A percentile compares a stretch with the other conserved stretches of the same genome.
Conservation (phyloP, 2,113 vertebrate genomes). For the Eulacestoma nigropectus region DNA sequence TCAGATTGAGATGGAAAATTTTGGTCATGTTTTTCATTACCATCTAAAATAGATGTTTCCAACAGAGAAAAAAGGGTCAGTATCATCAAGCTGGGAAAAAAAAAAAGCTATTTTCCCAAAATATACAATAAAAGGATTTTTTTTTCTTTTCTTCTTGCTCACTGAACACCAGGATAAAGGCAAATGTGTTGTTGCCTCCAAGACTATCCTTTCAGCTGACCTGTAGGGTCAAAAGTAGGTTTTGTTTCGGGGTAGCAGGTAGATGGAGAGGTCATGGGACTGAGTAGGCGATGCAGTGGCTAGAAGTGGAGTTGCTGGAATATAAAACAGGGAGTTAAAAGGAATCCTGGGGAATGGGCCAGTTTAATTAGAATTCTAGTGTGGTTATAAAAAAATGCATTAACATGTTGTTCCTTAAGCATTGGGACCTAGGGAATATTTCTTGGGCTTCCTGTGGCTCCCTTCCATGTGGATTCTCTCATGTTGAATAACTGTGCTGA, state of each 20-base stretch:
- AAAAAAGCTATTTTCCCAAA: neutral
- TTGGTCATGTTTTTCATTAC: neutral
- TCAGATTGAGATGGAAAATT: neutral
- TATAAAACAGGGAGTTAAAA: neutral
- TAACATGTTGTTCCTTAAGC: neutral
- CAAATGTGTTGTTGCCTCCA: neutral
- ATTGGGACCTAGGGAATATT: neutral
- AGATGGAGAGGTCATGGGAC: neutral
- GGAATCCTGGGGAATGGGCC: neutral
- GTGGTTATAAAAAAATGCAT: neutral
- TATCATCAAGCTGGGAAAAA: neutral
- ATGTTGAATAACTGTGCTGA: neutral
- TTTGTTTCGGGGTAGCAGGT: neutral
- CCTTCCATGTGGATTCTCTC: slow-evolving; percentile 15
- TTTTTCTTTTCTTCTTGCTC: neutral
- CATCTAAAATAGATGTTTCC: neutral
- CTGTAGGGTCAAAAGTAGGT: neutral
- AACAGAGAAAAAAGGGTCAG: neutral
- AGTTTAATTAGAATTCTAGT: neutral
- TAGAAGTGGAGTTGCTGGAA: neutral
- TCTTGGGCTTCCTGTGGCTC: neutral
- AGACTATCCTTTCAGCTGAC: neutral
- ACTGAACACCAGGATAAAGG: neutral
- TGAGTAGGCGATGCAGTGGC: neutral
- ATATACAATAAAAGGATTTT: neutral